A percentile compares a stretch with the other conserved stretches of the same genome.
These are phyloP conservation scores for Catocala nupta DNA, from an alignment of 2,888 invertebrate genomes.

Conservation along the genomic window DNA sequence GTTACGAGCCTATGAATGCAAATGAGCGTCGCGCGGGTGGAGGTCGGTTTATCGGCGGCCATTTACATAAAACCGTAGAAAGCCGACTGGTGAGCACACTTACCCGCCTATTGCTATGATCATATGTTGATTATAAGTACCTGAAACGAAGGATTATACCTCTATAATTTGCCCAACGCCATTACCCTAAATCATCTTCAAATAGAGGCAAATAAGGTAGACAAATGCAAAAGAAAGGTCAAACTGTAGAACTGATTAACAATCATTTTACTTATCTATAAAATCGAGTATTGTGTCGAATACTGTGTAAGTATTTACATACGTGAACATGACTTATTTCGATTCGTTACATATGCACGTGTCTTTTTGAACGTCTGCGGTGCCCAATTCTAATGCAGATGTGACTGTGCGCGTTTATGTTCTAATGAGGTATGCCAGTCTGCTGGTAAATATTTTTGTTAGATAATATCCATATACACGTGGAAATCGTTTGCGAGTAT, in stretches of 20 bases:
- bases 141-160: conserved; percentile 59
- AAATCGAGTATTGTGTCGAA: conserved; percentile 7
- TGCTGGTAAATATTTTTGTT: conserved; percentile 18
- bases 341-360: conserved; percentile 54
- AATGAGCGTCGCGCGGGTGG: conserved; percentile 80
- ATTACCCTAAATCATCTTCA: conserved; percentile 33
- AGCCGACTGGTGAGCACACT: conserved; percentile 72
- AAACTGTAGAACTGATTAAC: background rate
- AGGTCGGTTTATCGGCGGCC: conserved; percentile 80
- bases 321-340: conserved; percentile 54
- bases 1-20: conserved; percentile 87
- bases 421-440: conserved; percentile 22
- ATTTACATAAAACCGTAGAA: conserved; percentile 83
- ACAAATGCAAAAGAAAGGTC: background rate
- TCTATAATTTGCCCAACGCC: conserved; percentile 36
- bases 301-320: conserved; percentile 42
- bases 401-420: conserved; percentile 10
- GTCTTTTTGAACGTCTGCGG: conserved; percentile 39
- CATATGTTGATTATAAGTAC: conserved; percentile 70
- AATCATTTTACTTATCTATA: background rate
- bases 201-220: background rate
- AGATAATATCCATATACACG: conserved; percentile 21
- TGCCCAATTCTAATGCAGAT: conserved; percentile 36
- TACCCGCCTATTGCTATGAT: conserved; percentile 69
- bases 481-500: conserved; percentile 46